Conservation (phyloP, 2,888 invertebrate genomes). For the Dichetophora obliterata region DNA sequence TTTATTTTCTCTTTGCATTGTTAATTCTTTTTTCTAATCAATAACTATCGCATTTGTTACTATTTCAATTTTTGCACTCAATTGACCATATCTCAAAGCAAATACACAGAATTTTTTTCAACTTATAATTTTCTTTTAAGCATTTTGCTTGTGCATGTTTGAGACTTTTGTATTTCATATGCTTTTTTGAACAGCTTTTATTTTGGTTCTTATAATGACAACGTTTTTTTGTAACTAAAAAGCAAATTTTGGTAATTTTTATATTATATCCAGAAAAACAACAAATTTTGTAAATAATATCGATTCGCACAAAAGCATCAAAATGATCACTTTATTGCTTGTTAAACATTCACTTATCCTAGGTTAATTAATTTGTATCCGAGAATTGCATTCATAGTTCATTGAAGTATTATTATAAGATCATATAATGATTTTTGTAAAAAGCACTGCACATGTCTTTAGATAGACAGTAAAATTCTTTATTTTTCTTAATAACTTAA, state of each 20-base stretch:
- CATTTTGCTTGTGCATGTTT: background rate
- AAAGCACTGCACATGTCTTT: too few species aligned
- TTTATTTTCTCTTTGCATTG: constrained; percentile 16
- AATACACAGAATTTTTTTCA: background rate
- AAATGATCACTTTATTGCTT: too few species aligned
- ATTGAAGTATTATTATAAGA: too few species aligned
- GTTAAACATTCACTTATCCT: too few species aligned
- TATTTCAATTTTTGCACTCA: background rate
- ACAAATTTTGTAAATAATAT: background rate
- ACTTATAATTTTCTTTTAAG: background rate
- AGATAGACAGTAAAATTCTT: too few species aligned
- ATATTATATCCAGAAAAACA: background rate
- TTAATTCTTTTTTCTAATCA: constrained; percentile 32
- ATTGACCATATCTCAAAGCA: background rate
- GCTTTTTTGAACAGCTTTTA: background rate
- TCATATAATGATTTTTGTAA: too few species aligned
- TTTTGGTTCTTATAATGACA: background rate
- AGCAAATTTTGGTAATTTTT: too few species aligned
- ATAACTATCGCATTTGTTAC: constrained; percentile 30
- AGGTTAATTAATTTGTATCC: too few species aligned
- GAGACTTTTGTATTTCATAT: background rate
- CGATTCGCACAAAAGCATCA: background rate
- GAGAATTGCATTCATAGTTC: too few species aligned
- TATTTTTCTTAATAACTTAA: too few species aligned
- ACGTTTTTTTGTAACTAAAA: background rate